Evolutionary conservation across 1,140 invertebrate species (phyloP), one percentile per base, ranked within the genome.

Genomic region (Cotesia typhae): DNA sequence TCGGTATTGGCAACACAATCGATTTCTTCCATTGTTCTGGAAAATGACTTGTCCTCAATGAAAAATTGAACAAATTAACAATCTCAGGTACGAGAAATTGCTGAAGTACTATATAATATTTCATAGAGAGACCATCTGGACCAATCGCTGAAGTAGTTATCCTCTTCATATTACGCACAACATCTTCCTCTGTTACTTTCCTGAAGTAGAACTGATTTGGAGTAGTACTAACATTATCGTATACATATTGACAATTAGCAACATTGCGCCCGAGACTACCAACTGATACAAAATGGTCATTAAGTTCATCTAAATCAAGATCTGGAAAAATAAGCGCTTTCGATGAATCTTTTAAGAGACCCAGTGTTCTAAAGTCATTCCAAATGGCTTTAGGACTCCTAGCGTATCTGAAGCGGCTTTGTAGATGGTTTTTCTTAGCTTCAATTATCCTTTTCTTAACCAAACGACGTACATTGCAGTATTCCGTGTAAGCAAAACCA

Each of bases 181-280:
- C n/a, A 9, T 47, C 17, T 4, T n/a, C 7, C 41, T 7, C 5
- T 47, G 20, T 41, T n/a, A 67, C 6, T 5, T 9, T 2, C 4
- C 4, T 41, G 51, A 67, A 67, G 14, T 35, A 14, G 28, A 67
- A 47, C 65, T 17, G 65, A 38, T 17, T n/a, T 47, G 20, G 20
- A 28, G 5, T 12, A 20, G 5, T n/a, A 38, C 9, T 12, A 74
- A 52, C 74, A 81, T 51, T 81, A 75, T 75, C 70, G 17, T 87
- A 10, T 41, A 41, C 1, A 7, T 41, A 41, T 41, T 41, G 41
- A 41, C 20, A 28, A 28, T 28, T 28, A 28, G 20, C 20, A 28
- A 28, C 1, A 41, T 41, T 41, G 38, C 38, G 9, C 38, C 38
- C 52, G 6, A 5, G 4, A 55, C 12, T 14, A 4, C 52, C 52